Percentiles rank a stretch among this genome's conserved stretches.
Conservation (phyloP, 2,113 vertebrate genomes). For the Menura novaehollandiae region DNA sequence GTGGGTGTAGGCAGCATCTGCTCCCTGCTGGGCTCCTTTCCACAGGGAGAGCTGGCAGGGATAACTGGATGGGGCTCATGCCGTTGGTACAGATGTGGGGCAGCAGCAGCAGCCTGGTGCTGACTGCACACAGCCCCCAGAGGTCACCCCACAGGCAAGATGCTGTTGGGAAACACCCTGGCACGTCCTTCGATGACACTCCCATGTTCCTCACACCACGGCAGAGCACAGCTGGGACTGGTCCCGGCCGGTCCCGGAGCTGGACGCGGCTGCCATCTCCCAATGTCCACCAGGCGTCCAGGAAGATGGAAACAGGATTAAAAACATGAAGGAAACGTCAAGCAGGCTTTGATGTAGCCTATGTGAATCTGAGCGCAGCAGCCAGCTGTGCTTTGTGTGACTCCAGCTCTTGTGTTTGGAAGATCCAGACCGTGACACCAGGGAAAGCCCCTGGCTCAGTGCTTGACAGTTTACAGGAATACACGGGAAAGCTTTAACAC, state of each 20-base stretch:
- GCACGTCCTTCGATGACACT: fast-evolving
- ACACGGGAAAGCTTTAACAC: not conserved
- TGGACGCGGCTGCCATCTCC: not conserved
- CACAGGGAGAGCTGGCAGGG: fast-evolving
- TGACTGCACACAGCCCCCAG: not conserved
- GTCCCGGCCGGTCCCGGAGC: fast-evolving
- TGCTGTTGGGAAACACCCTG: not conserved
- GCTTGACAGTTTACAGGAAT: not conserved
- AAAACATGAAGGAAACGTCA: not conserved
- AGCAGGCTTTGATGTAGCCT: not conserved
- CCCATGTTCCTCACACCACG: fast-evolving
- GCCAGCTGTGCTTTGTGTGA: not conserved
- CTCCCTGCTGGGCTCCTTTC: not conserved
- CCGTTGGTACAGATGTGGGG: not conserved
- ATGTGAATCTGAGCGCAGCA: not conserved
- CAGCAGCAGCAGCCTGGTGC: not conserved
- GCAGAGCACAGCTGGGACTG: not conserved
- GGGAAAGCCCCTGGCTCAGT: not conserved
- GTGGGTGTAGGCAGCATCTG: not conserved
- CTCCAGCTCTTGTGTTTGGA: not conserved
- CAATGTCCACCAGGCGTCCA: fast-evolving
- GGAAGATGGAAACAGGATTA: not conserved
- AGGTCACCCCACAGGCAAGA: fast-evolving
- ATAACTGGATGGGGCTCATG: not conserved
- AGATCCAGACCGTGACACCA: not conserved